phyloP scores from a whole-genome alignment of 2,113 vertebrate species.

The Micronycteris hirsuta region DNA sequence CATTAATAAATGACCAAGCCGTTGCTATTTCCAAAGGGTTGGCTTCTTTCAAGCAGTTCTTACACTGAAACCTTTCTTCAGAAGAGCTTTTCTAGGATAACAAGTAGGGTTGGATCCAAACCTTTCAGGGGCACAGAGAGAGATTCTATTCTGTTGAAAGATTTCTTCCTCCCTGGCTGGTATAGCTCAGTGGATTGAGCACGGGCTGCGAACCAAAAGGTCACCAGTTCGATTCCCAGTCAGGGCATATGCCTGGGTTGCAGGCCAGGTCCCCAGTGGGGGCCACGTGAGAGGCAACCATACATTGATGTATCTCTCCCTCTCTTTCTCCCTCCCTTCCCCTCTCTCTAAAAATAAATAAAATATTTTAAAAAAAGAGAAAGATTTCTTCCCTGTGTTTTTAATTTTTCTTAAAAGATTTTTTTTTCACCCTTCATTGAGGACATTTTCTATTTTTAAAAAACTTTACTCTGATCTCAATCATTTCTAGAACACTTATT shows the following conservation, averaged over 20 bases:
- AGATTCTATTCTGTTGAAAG: conserved; percentile 47
- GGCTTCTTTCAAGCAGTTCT: conserved; percentile 72
- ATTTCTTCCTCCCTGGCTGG: too few species aligned
- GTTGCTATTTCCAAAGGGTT: conserved; percentile 70
- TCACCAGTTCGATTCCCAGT: too few species aligned
- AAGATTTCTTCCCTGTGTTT: conserved; percentile 38
- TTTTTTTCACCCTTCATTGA: neutral
- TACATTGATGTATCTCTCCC: too few species aligned
- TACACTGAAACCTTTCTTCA: conserved; percentile 78
- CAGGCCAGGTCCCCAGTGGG: too few species aligned
- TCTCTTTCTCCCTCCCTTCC: too few species aligned
- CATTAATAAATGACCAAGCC: conserved; percentile 80
- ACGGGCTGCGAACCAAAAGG: too few species aligned
- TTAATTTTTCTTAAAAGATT: conserved; percentile 14
- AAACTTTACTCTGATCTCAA: neutral
- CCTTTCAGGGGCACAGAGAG: conserved; percentile 59
- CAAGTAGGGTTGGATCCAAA: conserved; percentile 63
- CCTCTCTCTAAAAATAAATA: too few species aligned
- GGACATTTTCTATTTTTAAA: conserved; percentile 46
- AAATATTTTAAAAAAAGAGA: too few species aligned
- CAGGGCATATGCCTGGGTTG: too few species aligned
- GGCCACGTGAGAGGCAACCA: too few species aligned
- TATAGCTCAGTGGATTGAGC: too few species aligned
- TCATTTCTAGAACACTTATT: conserved; percentile 21
- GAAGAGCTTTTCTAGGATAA: conserved; percentile 74